Base-by-base conservation (phyloP, 2,113 vertebrate species). In the Motacilla tschutschensis region DNA sequence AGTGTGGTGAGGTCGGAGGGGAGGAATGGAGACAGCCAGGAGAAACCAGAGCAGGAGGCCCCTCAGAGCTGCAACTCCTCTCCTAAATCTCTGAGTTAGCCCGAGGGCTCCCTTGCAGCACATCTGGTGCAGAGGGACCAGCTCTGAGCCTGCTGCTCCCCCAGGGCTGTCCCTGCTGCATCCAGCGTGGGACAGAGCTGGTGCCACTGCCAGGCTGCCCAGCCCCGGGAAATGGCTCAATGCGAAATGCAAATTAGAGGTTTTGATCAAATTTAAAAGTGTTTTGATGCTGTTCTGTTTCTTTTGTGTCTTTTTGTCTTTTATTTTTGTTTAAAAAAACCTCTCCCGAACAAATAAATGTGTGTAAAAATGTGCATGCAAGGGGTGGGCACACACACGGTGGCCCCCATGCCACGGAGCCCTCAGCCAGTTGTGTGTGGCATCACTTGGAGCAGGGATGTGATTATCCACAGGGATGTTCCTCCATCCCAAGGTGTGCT, bases 191-290 rank as follows among this genome's bases (percentile, higher is more conserved):
- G 28, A 26, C 64, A 65, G 70, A 65, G 57, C 63, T 7, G 35
- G 38, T 19, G 73, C 14, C 8, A 12, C 40, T 40, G 55, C 40
- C 64, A 43, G 44, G 38, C 58, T 76, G 69, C 60, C 74, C 1
- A 0, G 78, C 36, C 7, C 0, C 0, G 40, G 63, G 31, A 29
- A 77, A 62, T 0, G 4, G 47, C 29, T 33, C 3, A 1, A 4
- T 4, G 38, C 13, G 50, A 74, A 79, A 65, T 1, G 10, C 22
- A 6, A 29, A 54, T 13, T 25, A 22, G 38, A 29, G 17, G 18
- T 17, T 75, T 38, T 48, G 38, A 21, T 29, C 54, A 5, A 54
- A 75, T 22, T 46, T 38, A 2, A 53, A 77, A 77, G 29, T 5
- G 36, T 41, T 76, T 46, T 51, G 55, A 72, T 16, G 4, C 21